Conservation (phyloP, 1,140 invertebrate genomes). For the Orius insidiosus region DNA sequence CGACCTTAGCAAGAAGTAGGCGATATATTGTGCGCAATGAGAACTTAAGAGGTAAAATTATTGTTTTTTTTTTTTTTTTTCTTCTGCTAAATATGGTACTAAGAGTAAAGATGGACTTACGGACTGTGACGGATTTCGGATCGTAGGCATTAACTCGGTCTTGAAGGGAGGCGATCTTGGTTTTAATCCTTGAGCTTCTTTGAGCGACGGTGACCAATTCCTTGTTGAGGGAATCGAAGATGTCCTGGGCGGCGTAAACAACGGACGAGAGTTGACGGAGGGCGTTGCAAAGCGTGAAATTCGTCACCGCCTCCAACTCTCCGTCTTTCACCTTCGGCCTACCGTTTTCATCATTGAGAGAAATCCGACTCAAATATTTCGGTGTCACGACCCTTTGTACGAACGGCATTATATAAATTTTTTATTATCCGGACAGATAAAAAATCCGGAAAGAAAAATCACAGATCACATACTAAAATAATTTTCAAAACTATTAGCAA, state of each 20-base stretch:
- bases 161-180: conserved; percentile 40
- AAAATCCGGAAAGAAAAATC: no score
- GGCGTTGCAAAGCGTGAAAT: conserved; percentile 56
- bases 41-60: no score
- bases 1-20: no score
- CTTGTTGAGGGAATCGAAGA: conserved; percentile 51
- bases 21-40: no score
- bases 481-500: no score
- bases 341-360: conserved; percentile 36
- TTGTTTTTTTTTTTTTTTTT: no score
- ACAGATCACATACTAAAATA: no score
- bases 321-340: conserved; percentile 39
- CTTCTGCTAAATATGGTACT: no score
- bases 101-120: conserved; percentile 42
- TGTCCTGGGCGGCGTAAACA: conserved; percentile 53
- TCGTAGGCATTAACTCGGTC: conserved; percentile 41
- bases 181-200: conserved; percentile 40
- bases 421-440: no score
- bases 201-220: conserved; percentile 47
- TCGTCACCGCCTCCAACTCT: conserved; percentile 55
- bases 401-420: conserved; percentile 44
- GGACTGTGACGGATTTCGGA: conserved; percentile 63
- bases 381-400: conserved; percentile 49
- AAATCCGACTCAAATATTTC: conserved; percentile 42
- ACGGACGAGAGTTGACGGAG: conserved; percentile 61